Percentiles rank a stretch among this genome's conserved stretches.
These are phyloP conservation scores for Discoglossus pictus DNA, from an alignment of 2,797 vertebrate genomes.

Conservation along the genomic window DNA sequence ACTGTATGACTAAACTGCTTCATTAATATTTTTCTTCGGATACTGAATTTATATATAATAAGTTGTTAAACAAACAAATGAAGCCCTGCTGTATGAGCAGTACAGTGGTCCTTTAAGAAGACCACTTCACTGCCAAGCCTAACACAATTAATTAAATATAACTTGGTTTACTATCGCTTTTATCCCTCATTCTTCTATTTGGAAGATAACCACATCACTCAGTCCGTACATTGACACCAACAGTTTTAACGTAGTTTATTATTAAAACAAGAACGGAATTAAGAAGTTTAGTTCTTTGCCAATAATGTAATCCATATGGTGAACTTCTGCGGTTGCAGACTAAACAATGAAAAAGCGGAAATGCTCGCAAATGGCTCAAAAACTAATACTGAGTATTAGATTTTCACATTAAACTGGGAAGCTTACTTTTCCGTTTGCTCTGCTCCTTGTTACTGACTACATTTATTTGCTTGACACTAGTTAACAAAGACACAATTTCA, in stretches of 20 bases:
- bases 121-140: too few species aligned
- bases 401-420: conserved; percentile 7
- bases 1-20: too few species aligned
- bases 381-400: background rate
- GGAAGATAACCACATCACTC: background rate
- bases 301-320: conserved; percentile 22
- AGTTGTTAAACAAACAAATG: too few species aligned
- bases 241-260: background rate
- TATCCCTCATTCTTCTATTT: background rate
- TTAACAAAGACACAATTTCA: conserved; percentile 37
- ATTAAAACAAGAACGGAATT: background rate
- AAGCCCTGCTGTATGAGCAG: too few species aligned
- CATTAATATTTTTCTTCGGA: too few species aligned
- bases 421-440: background rate
- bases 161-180: too few species aligned
- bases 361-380: conserved; percentile 1
- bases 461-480: conserved; percentile 33
- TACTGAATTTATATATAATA: too few species aligned
- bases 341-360: conserved; percentile 20
- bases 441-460: conserved; percentile 1
- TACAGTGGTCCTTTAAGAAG: too few species aligned
- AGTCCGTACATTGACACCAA: conserved; percentile 4
- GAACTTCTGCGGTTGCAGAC: conserved; percentile 5
- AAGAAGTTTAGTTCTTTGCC: background rate
- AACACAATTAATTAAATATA: too few species aligned